Evolutionary conservation across 2,888 invertebrate genomes (phyloP).

Genomic region (Globia sparganii): DNA sequence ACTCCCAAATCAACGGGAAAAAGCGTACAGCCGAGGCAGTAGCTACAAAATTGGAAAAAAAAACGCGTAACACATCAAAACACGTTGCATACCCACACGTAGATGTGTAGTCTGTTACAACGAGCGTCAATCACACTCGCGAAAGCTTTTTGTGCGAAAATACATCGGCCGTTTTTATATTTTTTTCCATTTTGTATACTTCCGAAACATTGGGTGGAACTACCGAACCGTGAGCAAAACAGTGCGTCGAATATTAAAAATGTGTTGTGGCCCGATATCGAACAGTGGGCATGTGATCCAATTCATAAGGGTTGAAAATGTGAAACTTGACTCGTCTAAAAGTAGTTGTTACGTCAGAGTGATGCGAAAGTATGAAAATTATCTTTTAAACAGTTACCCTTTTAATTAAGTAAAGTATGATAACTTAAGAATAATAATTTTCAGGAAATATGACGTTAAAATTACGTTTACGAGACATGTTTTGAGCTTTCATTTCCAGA

Average conservation of each 20-base stretch:
- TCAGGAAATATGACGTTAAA: not conserved
- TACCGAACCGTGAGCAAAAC: conserved; percentile 77
- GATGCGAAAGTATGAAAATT: not conserved
- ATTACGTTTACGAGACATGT: not conserved
- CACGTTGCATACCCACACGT: conserved; percentile 57
- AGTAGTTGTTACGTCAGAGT: not conserved
- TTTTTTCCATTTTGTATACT: conserved; percentile 70
- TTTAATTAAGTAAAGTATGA: not conserved
- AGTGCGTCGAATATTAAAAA: conserved; percentile 82
- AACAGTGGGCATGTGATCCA: conserved; percentile 47
- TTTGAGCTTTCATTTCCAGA: not conserved
- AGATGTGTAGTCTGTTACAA: conserved; percentile 58
- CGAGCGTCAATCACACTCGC: conserved; percentile 74
- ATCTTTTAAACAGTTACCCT: not conserved
- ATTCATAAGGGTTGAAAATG: conserved; percentile 13
- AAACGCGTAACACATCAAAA: conserved; percentile 58
- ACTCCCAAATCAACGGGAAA: conserved; percentile 47
- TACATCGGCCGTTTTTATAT: conserved; percentile 71
- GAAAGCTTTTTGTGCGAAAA: conserved; percentile 75
- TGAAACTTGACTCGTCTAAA: not conserved
- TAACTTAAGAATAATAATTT: not conserved
- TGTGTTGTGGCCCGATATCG: conserved; percentile 68
- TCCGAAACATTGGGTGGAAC: conserved; percentile 69
- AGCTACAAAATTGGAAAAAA: conserved; percentile 53
- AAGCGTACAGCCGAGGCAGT: conserved; percentile 28